Conservation (phyloP, 2,113 vertebrate genomes). For the Calypte anna region DNA sequence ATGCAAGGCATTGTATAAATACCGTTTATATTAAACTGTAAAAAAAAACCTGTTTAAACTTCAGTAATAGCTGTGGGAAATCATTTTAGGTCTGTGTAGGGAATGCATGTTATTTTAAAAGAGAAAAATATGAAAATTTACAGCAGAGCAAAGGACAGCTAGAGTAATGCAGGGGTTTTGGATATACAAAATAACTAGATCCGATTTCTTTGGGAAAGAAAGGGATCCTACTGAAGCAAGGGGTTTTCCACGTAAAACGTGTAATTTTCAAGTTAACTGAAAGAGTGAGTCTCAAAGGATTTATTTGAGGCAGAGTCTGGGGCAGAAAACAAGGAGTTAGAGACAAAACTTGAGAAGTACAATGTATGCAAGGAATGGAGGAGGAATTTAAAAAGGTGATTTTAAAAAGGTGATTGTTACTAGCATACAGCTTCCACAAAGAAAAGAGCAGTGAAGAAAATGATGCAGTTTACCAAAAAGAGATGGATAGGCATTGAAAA, state of each 20-base stretch:
- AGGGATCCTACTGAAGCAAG: background rate
- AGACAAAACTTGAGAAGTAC: background rate
- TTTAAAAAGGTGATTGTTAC: background rate
- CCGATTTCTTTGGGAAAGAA: background rate
- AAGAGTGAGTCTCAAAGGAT: background rate
- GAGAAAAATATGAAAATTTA: slow-evolving; percentile 50
- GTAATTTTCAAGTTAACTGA: background rate
- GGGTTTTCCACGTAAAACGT: background rate
- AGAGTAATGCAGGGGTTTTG: background rate
- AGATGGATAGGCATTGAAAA: background rate
- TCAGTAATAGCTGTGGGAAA: slow-evolving; percentile 46
- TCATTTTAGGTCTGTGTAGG: slow-evolving; percentile 12
- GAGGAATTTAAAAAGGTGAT: background rate
- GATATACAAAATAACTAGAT: background rate
- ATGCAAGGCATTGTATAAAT: background rate
- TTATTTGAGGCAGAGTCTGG: background rate
- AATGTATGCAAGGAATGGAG: background rate
- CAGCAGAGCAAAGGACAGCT: background rate
- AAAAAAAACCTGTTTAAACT: slow-evolving; percentile 29
- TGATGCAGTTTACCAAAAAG: background rate
- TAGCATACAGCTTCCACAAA: background rate
- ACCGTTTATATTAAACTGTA: slow-evolving; percentile 25
- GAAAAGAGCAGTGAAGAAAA: background rate
- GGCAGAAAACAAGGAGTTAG: background rate
- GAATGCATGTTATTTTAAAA: slow-evolving; percentile 35